These are phyloP conservation scores for Heterodera filipjevi DNA, from an alignment of 2,888 invertebrate species.

Conservation along the genomic window DNA sequence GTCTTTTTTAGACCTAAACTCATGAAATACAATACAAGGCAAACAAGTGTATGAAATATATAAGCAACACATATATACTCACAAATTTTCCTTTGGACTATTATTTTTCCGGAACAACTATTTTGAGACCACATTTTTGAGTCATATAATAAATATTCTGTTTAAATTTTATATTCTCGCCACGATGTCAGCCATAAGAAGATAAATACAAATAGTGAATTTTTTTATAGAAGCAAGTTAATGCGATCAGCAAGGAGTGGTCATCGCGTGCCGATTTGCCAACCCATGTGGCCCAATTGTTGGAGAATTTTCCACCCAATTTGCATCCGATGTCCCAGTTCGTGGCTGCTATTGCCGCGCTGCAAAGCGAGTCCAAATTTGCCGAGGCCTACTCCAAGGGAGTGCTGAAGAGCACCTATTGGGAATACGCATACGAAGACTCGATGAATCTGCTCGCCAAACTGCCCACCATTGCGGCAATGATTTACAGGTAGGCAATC, in stretches of 20 bases:
- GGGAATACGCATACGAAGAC: conserved; percentile 81
- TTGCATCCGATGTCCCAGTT: conserved; percentile 95
- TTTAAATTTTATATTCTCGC: too few species aligned
- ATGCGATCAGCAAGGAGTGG: conserved; percentile 80
- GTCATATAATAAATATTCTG: too few species aligned
- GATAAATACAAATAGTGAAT: too few species aligned
- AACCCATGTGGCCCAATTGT: conserved; percentile 86
- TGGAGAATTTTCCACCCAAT: conserved; percentile 85
- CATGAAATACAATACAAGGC: too few species aligned
- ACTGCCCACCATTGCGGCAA: conserved; percentile 88
- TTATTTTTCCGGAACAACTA: too few species aligned
- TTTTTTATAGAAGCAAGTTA: conserved; percentile 72
- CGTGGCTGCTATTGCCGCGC: conserved; percentile 81
- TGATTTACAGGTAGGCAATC: conserved; percentile 76
- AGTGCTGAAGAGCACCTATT: conserved; percentile 83
- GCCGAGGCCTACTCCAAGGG: conserved; percentile 86
- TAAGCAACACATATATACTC: too few species aligned
- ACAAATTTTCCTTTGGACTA: too few species aligned
- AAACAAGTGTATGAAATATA: too few species aligned
- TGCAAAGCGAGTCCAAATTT: conserved; percentile 89
- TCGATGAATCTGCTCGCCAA: conserved; percentile 93
- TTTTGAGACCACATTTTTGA: too few species aligned
- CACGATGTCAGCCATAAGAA: too few species aligned
- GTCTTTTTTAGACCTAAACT: too few species aligned
- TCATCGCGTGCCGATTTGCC: conserved; percentile 85